Percentiles rank a stretch among this genome's conserved stretches.
Conservation (phyloP, 1,140 invertebrate genomes). For the Nilaparvata lugens region DNA sequence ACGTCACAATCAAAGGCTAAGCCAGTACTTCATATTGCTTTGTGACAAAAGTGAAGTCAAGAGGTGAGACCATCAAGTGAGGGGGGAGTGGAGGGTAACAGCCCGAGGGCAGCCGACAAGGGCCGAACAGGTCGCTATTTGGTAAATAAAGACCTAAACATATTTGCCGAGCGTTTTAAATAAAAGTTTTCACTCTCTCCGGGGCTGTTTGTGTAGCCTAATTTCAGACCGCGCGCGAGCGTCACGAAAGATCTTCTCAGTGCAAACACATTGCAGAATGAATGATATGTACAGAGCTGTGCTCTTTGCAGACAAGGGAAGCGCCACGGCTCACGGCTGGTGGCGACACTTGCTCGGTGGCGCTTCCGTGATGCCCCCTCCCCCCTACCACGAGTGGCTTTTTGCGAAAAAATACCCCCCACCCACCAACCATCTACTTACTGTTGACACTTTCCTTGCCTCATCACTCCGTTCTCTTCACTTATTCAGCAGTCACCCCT, state of each 20-base stretch:
- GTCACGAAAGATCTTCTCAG: neutral
- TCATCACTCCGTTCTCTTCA: neutral
- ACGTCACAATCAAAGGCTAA: too few species aligned
- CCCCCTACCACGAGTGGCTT: neutral
- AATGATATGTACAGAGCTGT: neutral
- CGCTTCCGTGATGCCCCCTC: neutral
- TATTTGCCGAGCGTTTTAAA: constrained; percentile 3
- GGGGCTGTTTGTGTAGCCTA: neutral
- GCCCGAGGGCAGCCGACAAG: neutral
- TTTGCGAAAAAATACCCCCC: neutral
- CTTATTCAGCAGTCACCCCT: too few species aligned
- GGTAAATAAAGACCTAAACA: constrained; percentile 6
- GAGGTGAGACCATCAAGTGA: too few species aligned
- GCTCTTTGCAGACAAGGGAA: too few species aligned
- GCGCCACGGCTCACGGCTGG: too few species aligned
- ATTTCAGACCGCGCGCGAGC: neutral
- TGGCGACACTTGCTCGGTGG: too few species aligned
- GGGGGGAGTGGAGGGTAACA: too few species aligned
- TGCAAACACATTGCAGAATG: constrained; percentile 5
- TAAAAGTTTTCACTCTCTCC: constrained; percentile 3
- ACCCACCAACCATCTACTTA: neutral
- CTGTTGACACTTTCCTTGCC: neutral
- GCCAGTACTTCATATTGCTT: too few species aligned
- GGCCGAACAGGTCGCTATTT: neutral
- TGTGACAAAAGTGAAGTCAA: too few species aligned